A percentile compares a stretch with the other conserved stretches of the same genome.
These are phyloP conservation scores for Porites rus DNA, from an alignment of 92 coral and sea anemone genomes.

Conservation along the genomic window DNA sequence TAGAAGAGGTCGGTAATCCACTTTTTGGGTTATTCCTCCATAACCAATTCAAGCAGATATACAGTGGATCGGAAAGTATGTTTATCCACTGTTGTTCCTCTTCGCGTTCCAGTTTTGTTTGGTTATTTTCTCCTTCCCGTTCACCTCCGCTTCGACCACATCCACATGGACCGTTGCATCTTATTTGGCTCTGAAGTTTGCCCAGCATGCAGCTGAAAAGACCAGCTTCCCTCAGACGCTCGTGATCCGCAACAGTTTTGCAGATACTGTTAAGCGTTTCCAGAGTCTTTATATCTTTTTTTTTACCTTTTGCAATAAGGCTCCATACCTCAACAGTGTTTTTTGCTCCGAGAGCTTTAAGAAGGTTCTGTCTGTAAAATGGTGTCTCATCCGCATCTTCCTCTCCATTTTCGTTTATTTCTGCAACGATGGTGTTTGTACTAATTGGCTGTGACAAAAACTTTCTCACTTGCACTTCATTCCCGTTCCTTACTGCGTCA, in stretches of 20 bases:
- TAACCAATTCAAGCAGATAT: conserved; percentile 25
- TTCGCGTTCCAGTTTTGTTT: not conserved
- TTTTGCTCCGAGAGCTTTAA: not conserved
- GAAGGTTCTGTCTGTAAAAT: conserved; percentile 6
- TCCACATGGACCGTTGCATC: not conserved
- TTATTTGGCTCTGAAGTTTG: not conserved
- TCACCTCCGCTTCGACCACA: no score
- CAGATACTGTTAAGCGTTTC: conserved; percentile 11
- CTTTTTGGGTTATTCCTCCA: conserved; percentile 2
- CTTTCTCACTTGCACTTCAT: not conserved
- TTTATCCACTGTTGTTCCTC: conserved; percentile 20
- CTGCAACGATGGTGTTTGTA: not conserved
- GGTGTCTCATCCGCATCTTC: not conserved
- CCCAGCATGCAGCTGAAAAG: not conserved
- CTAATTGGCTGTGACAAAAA: not conserved
- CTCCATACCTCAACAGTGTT: conserved; percentile 5
- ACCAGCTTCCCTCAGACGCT: conserved; percentile 1
- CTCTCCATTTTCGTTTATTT: not conserved
- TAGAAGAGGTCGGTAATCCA: not conserved
- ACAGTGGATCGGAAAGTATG: conserved; percentile 32
- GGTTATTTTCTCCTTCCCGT: not conserved
- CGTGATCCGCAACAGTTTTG: not conserved
- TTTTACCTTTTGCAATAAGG: not conserved
- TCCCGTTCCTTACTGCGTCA: not conserved
- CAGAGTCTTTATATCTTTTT: not conserved